Evolutionary conservation across 2,113 vertebrate species (phyloP).

Genomic region (Thymallus thymallus): DNA sequence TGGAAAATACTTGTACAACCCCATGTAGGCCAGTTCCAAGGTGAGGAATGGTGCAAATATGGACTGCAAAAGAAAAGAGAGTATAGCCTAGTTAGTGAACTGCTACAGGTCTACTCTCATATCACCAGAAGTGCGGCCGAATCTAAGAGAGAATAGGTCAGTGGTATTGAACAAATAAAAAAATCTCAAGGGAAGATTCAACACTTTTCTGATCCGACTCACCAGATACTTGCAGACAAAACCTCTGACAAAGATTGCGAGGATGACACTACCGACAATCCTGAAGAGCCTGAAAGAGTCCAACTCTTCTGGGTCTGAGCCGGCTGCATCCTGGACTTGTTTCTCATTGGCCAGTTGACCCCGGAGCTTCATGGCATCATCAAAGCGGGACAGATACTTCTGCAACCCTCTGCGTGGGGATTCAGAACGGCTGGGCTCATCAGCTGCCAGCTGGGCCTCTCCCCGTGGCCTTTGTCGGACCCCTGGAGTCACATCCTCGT

Average conservation of each 20-base stretch:
- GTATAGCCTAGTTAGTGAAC: neutral
- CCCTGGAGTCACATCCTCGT: constrained; percentile 59
- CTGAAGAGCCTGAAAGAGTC: constrained; percentile 90
- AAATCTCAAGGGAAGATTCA: too few species aligned
- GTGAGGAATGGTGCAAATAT: constrained; percentile 99
- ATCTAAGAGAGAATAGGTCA: neutral
- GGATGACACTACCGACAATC: constrained; percentile 86
- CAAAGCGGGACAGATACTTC: constrained; percentile 88
- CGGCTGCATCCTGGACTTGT: constrained; percentile 74
- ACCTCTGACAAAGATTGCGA: constrained; percentile 86
- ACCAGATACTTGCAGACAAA: constrained; percentile 97
- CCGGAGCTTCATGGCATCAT: constrained; percentile 92
- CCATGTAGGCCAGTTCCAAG: constrained; percentile 95
- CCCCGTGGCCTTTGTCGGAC: constrained; percentile 75
- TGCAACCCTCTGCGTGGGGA: constrained; percentile 79
- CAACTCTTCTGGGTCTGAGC: constrained; percentile 80
- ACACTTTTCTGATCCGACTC: constrained; percentile 54
- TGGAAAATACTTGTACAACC: constrained; percentile 95
- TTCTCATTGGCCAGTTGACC: constrained; percentile 89
- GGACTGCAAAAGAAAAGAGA: constrained; percentile 75
- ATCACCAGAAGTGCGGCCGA: neutral
- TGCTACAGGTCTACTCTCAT: too few species aligned
- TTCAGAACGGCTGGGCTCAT: constrained; percentile 70
- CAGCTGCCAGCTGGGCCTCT: constrained; percentile 75
- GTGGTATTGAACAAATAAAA: too few species aligned